These are phyloP conservation scores for Suillia variegata DNA, from an alignment of 2,888 invertebrate species.

Conservation along the genomic window DNA sequence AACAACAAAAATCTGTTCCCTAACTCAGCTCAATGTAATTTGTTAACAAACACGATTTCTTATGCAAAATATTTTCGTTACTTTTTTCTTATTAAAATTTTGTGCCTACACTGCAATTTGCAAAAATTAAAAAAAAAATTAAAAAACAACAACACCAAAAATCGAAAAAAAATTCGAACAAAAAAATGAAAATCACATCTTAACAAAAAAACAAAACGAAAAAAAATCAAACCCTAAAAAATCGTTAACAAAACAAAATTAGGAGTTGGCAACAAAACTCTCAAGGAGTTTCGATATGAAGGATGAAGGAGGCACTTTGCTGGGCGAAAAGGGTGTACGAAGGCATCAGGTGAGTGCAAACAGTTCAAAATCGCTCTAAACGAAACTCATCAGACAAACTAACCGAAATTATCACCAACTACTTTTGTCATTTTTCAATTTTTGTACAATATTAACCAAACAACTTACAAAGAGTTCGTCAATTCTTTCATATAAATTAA, in stretches of 20 bases:
- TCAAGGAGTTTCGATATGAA: constrained; percentile 89
- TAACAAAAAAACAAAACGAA: constrained; percentile 29
- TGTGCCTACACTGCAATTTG: constrained; percentile 20
- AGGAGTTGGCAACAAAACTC: constrained; percentile 87
- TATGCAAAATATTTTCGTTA: constrained; percentile 47
- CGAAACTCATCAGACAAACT: constrained; percentile 17
- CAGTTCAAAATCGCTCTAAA: constrained; percentile 19
- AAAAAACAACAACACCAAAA: constrained; percentile 31
- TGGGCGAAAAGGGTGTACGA: constrained; percentile 72
- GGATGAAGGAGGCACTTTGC: constrained; percentile 76
- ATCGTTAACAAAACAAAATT: constrained; percentile 53
- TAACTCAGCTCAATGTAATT: no score
- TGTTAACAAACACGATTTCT: constrained; percentile 37
- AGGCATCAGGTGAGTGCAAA: constrained; percentile 66
- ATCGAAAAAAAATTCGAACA: constrained; percentile 27
- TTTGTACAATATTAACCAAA: constrained; percentile 31
- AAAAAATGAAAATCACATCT: constrained; percentile 34
- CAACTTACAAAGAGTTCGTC: no score
- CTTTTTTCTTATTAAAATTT: constrained; percentile 43
- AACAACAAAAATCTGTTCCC: not conserved
- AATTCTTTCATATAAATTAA: no score
- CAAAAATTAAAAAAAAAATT: constrained; percentile 6
- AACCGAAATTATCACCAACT: constrained; percentile 18
- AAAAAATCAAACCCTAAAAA: constrained; percentile 30
- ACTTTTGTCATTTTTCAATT: constrained; percentile 11